Conservation (phyloP, 2,888 invertebrate species). For the Drosophila rellima region DNA sequence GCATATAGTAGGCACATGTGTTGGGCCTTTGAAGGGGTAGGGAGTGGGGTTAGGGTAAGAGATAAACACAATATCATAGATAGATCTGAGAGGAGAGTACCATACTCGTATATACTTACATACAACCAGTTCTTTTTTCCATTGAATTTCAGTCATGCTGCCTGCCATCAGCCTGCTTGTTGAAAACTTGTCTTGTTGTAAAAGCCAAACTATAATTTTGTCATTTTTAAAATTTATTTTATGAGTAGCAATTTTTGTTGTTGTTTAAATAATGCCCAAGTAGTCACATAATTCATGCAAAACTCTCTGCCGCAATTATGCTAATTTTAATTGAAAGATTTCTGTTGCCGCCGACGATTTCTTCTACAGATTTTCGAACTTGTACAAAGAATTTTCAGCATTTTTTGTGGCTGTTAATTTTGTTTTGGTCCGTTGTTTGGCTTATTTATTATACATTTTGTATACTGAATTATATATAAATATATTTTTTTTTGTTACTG, state of each 20-base stretch:
- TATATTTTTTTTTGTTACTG: slow-evolving; percentile 23
- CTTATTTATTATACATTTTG: slow-evolving; percentile 72
- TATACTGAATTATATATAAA: slow-evolving; percentile 11
- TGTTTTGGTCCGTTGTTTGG: slow-evolving; percentile 46
- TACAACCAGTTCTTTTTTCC: slow-evolving; percentile 69
- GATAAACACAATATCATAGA: slow-evolving; percentile 24
- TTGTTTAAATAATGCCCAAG: slow-evolving; percentile 75
- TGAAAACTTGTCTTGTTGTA: slow-evolving; percentile 69
- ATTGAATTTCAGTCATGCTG: slow-evolving; percentile 57
- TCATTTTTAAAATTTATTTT: slow-evolving; percentile 80
- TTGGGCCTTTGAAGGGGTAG: neutral
- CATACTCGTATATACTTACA: slow-evolving; percentile 18
- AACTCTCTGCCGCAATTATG: slow-evolving; percentile 76
- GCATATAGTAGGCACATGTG: slow-evolving; percentile 48
- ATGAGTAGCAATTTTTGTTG: slow-evolving; percentile 72
- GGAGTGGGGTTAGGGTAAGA: neutral
- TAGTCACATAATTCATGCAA: slow-evolving; percentile 81
- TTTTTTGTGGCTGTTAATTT: slow-evolving; percentile 35
- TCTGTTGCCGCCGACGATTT: slow-evolving; percentile 53
- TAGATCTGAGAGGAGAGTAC: slow-evolving; percentile 28
- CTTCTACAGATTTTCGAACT: slow-evolving; percentile 30
- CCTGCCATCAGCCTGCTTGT: slow-evolving; percentile 16
- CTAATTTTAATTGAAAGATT: slow-evolving; percentile 80
- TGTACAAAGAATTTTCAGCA: slow-evolving; percentile 62
- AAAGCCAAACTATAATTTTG: slow-evolving; percentile 76